Evolutionary conservation across 2,888 invertebrate genomes (phyloP), one percentile per base, ranked within the genome.

Genomic region (Pinctada fucata): DNA sequence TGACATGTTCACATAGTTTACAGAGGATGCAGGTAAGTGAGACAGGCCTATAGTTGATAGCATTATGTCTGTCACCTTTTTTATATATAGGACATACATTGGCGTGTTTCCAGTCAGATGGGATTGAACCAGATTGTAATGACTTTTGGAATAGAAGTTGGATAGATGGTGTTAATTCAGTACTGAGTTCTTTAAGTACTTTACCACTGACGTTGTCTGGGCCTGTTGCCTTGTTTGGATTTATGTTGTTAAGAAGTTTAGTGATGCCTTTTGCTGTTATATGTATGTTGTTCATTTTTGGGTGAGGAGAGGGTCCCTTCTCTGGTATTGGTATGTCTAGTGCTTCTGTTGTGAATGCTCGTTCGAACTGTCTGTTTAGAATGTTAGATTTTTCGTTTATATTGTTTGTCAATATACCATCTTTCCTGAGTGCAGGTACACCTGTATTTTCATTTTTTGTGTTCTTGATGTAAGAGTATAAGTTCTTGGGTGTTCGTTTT

Each of bases 31-130:
- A n/a, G n/a, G n/a, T n/a, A n/a, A 51, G 76, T 65, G 76, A 71
- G 3, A 76, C 50, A 5, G 76, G 71, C 63, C 71, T 71, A 31
- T 71, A 76, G 64, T 76, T 76, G 5, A 16, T 52, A 13, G 68
- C 31, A 50, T 68, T 67, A 13, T 75, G 58, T 69, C 47, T 75
- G 58, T 75, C 69, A 1, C 69, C 63, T 68, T 52, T 69, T 75
- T 69, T 67, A 31, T 69, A 58, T 47, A 68, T n/a, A 58, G 75
- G 31, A 48, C 6, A 66, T 2, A 75, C 68, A 51, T 68, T 68
- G 51, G 75, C 69, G 58, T 75, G 75, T 67, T 75, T 75, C 63
- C 75, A 75, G 75, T 68, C 69, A 47, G 5, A n/a, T 10, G 75
- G 75, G 49, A 75, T 16, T 68, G 16, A 58, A n/a, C 51, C 58